These are phyloP conservation scores for Galerucella calmariensis DNA, from an alignment of 2,888 invertebrate species.

Conservation along the genomic window DNA sequence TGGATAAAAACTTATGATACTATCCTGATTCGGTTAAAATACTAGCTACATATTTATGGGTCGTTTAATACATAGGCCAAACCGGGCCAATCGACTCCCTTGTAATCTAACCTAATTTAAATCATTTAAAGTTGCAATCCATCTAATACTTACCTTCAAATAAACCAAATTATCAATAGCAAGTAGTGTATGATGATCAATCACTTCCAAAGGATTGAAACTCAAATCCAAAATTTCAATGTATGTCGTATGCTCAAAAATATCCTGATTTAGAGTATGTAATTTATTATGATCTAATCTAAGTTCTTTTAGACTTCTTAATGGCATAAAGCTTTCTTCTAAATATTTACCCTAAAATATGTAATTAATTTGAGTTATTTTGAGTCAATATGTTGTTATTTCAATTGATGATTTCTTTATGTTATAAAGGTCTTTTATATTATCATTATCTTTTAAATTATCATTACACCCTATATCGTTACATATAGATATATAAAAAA, in stretches of 20 bases:
- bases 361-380: background rate
- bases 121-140: conserved; percentile 7
- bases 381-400: conserved; percentile 10
- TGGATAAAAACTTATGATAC: no score
- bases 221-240: conserved; percentile 76
- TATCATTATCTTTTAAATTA: no score
- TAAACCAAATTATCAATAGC: conserved; percentile 74
- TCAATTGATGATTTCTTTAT: background rate
- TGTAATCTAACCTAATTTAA: background rate
- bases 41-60: no score
- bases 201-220: conserved; percentile 77
- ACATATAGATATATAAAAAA: no score
- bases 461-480: no score
- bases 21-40: no score
- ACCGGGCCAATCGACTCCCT: no score
- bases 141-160: conserved; percentile 69
- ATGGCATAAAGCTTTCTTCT: conserved; percentile 71
- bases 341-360: conserved; percentile 70
- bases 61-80: no score
- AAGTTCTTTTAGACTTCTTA: conserved; percentile 70
- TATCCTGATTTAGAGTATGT: conserved; percentile 75
- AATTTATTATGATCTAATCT: conserved; percentile 78
- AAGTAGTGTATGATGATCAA: conserved; percentile 72
- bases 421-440: no score
- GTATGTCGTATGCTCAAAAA: conserved; percentile 79